Evolutionary conservation across 2,113 vertebrate genomes (phyloP), one percentile per base, ranked within the genome.

Genomic region (Cinclus cinclus): DNA sequence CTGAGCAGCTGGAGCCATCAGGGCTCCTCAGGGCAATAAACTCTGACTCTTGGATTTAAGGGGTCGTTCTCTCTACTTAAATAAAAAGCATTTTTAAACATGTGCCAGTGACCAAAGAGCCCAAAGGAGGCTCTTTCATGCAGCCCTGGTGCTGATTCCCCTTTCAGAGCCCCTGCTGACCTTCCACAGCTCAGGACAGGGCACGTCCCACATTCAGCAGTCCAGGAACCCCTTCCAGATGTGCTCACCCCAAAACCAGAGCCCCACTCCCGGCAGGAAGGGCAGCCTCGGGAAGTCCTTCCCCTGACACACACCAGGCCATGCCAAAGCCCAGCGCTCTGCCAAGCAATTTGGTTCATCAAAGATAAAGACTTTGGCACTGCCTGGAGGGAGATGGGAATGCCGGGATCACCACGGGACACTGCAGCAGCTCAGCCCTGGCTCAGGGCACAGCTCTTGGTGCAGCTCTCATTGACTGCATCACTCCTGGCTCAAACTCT

Each of bases 221-320:
- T 2, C 13, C 10, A 13, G 25, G 5, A 49, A 0, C 11, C 16
- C 15, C 52, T 9, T 35, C 15, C 53, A 0, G 1, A 81, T 15
- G 14, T 27, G 5, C 37, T 58, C 44, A 16, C 33, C 77, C 77
- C 55, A 53, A 75, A 75, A 0, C 7, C 46, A 0, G 47, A 22
- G 79, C 35, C 35, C 35, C 35, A 37, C 35, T 37, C 35, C 35
- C 35, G 35, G 35, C 67, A 35, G 78, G 41, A 37, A 18, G 85
- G 52, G 7, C 52, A 15, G 67, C 91, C 83, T 9, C 0, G 77
- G 64, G 30, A 33, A 46, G 73, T 23, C 6, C 2, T 35, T 37
- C 33, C 13, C 13, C 41, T 28, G 90, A 11, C 75, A 24, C 70
- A 27, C 65, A 1, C 1, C 9, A 0, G 2, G 24, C 5, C 28